A percentile compares a stretch with the other conserved stretches of the same genome.
phyloP scores from a whole-genome alignment of 2,888 invertebrate genomes.

The Lampropteryx suffumata region DNA sequence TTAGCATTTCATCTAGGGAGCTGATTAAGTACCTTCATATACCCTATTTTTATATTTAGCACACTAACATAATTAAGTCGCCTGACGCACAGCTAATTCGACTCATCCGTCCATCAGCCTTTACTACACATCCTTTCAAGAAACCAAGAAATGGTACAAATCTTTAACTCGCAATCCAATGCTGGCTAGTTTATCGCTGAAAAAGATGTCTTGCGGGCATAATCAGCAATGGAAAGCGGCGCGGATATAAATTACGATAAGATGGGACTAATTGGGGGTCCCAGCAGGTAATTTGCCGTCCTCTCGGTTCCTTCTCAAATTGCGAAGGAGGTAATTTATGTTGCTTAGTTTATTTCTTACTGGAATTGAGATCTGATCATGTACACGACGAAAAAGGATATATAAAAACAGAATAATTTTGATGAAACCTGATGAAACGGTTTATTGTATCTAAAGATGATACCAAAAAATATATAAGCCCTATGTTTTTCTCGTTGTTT shows the following conservation, averaged over 20 bases:
- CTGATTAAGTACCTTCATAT: not conserved
- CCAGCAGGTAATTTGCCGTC: slow-evolving; percentile 17
- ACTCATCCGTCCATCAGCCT: slow-evolving; percentile 7
- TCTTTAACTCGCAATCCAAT: not conserved
- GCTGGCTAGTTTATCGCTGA: not conserved
- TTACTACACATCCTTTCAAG: not conserved
- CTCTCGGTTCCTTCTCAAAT: slow-evolving; percentile 24
- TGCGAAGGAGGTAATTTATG: not conserved
- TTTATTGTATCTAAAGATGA: no score
- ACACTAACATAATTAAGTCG: not conserved
- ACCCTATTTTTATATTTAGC: not conserved
- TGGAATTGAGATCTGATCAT: no score
- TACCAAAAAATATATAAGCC: no score
- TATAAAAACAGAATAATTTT: no score
- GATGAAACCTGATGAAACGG: no score
- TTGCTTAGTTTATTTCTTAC: slow-evolving; percentile 4
- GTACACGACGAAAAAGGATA: no score
- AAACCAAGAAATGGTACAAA: not conserved
- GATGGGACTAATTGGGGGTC: slow-evolving; percentile 7
- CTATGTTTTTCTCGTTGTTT: not conserved
- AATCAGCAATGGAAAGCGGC: slow-evolving; percentile 1
- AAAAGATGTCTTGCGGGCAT: not conserved
- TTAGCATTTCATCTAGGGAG: no score
- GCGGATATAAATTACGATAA: not conserved
- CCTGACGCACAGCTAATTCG: slow-evolving; percentile 1